Base-by-base conservation (phyloP, 2,113 vertebrate species). In the Oxyruncus cristatus region DNA sequence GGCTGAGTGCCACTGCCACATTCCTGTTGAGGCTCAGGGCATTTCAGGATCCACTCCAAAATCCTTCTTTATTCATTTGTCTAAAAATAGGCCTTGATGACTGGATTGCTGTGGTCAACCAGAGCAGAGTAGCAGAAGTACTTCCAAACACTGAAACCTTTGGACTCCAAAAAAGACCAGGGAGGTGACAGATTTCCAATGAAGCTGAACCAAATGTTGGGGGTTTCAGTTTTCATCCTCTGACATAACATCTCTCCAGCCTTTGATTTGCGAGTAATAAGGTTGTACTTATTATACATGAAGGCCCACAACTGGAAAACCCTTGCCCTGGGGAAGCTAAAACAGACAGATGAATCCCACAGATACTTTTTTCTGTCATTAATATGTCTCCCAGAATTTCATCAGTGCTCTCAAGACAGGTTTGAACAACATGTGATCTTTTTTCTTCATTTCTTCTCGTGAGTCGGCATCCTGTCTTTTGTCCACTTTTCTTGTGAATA, bases 31-130 rank as follows among this genome's bases (percentile, higher is more conserved):
- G 81, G 39, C 78, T 89, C 78, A 62, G 93, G 85, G 50, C 74
- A 5, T 87, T 82, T 84, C 85, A 89, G 87, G 80, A 92, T 42
- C 81, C 53, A 30, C 73, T 96, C 89, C 85, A 96, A 76, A 85
- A 92, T 56, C 72, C 82, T 79, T 76, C 11, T 0, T 70, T 95
- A 88, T 73, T 95, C 78, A 70, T 30, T 10, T 4, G 16, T 21
- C 85, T 93, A 94, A 92, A 96, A 95, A 94, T 93, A 96, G 89
- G 16, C 41, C 66, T 37, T 65, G 89, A 91, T 0, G 14, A 22
- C 52, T 62, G 5, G 23, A 62, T 47, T 17, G 52, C 24, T 28
- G 5, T 53, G 77, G 84, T 79, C 80, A 85, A 66, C 50, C 87
- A 93, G 41, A 30, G 33, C 70, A 62, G 46, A 47, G 35, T n/a